Base-by-base conservation (phyloP, 2,797 vertebrate genomes). In the Anguilla megastoma region DNA sequence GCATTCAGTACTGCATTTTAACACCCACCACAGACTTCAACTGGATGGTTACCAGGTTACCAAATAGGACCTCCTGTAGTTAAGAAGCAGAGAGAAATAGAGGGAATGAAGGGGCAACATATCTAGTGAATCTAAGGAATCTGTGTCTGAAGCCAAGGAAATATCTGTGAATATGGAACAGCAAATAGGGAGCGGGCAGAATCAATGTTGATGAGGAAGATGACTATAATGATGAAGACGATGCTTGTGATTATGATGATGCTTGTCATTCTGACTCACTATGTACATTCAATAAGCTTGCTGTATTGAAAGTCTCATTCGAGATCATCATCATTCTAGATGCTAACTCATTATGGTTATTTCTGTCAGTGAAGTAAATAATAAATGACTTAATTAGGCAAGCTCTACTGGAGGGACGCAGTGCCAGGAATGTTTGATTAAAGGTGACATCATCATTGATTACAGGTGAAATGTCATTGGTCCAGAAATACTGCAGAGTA, bases 371-470 rank as follows among this genome's bases (percentile, higher is more conserved):
- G 16, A 79, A 21, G 14, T 79, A 36, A 79, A 41, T 41, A 79
- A 79, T 41, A 16, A 18, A 79, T 18, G 33, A 79, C 74, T 79
- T 79, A 18, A 79, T 18, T 41, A 41, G 74, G 3, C 14, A 24
- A 21, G 69, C 30, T 12, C 69, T 33, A 12, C 27, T 74, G 74
- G 74, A 41, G 41, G 74, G 74, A 79, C 36, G 18, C 33, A 79
- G 74, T 79, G 6, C 74, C 16, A 18, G 66, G 63, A n/a, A 8
- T 30, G 66, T 30, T 7, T 71, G 66, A 71, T 30, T 63, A 30
- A 71, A 41, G 74, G 74, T 79, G 74, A 79, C 74, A 79, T 79
- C 74, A 41, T 79, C 74, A 41, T 41, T 79, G 33, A 79, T 79
- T 16, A 18, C 36, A 79, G 74, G 33, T 79, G 74, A 79, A 79